Base-by-base conservation (phyloP, 2,797 vertebrate species). In the Propithecus perrieri region DNA sequence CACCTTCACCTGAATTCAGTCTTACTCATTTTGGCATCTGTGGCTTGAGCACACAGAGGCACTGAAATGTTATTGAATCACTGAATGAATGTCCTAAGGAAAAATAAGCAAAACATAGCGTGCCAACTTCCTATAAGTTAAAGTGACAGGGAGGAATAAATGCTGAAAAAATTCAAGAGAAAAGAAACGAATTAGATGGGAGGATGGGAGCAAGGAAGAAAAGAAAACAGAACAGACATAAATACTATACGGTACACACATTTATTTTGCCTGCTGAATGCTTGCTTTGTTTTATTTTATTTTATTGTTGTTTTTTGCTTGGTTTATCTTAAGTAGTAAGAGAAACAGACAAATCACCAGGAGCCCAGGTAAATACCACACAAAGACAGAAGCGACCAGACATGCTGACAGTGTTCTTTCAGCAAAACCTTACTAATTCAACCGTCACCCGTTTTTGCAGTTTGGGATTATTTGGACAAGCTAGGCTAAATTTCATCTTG, bases 401-500 rank as follows among this genome's bases (percentile, higher is more conserved):
- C 13, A 26, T 0, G 4, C 67, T 10, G 22, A 75, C 48, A 15
- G 46, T 4, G 3, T 24, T 12, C 53, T 91, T 74, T 53, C 28
- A 12, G 48, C 48, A 95, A 94, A 89, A 90, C 8, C 84, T 74
- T 83, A 38, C 41, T 55, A 69, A 65, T 80, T 89, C 91, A 57
- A 72, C 35, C 0, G 0, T 41, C 28, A 55, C 50, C 61, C 3
- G 4, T 69, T 92, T 92, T 24, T 41, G 63, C 38, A 89, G 61
- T 91, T 63, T 87, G 86, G 85, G 86, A 74, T 93, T 94, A 96
- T 96, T 96, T 96, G 91, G 86, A 96, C 67, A 95, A 97, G 83
- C 17, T 0, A 83, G 74, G 74, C 78, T 97, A 96, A 96, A 97
- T 96, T 95, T 95, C 87, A 96, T 63, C 61, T 89, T 91, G 89